These are phyloP conservation scores for Harpagus bidentatus DNA, from an alignment of 2,113 vertebrate species.

Conservation along the genomic window DNA sequence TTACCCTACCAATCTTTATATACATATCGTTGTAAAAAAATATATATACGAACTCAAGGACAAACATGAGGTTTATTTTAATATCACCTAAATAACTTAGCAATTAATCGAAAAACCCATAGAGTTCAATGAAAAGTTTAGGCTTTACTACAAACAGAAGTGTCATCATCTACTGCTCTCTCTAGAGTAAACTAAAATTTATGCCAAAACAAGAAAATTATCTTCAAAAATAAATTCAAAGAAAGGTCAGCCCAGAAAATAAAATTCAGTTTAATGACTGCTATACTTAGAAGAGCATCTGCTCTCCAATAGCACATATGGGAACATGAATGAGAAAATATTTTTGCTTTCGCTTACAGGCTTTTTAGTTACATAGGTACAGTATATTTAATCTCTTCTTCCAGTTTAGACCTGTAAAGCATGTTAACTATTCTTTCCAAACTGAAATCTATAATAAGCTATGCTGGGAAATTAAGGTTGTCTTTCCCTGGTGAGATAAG, in stretches of 20 bases:
- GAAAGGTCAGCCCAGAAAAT: background rate
- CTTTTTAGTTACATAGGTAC: background rate
- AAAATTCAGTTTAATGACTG: background rate
- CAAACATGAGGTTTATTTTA: background rate
- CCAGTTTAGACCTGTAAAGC: background rate
- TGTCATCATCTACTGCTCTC: background rate
- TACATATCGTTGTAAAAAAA: background rate
- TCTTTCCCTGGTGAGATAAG: background rate
- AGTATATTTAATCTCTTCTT: background rate
- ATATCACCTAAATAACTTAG: background rate
- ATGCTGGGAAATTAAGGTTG: background rate
- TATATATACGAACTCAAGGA: background rate
- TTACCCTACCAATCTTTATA: background rate
- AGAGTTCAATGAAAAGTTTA: background rate
- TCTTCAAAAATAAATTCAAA: constrained; percentile 20
- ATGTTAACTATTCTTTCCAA: background rate
- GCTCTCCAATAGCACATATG: background rate
- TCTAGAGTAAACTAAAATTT: background rate
- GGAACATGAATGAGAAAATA: background rate
- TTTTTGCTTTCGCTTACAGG: background rate
- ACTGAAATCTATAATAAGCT: background rate
- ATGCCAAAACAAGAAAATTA: background rate
- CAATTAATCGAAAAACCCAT: background rate
- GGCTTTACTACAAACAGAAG: background rate
- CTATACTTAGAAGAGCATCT: constrained; percentile 25